Conservation (phyloP, 2,888 invertebrate species). For the Netelia fuscicornis region DNA sequence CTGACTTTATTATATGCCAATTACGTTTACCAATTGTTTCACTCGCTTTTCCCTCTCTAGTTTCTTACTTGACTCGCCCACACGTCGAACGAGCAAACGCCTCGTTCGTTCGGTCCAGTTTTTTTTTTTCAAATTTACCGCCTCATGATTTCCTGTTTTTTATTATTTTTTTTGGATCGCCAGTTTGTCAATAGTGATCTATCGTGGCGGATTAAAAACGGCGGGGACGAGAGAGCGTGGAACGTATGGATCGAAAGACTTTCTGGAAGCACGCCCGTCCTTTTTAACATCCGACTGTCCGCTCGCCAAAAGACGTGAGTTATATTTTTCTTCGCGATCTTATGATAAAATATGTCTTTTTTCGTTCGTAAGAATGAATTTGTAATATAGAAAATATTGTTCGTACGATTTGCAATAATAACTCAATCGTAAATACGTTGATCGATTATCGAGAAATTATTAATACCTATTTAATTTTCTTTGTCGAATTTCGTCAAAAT, state of each 20-base stretch:
- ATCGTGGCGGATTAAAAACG: not conserved
- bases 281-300: not conserved
- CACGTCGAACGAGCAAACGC: not conserved
- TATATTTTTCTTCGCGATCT: not conserved
- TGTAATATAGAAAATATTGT: too few relatives aligned
- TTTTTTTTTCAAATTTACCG: not conserved
- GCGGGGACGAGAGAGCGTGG: not conserved
- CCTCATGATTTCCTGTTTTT: not conserved
- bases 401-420: too few relatives aligned
- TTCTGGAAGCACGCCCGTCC: not conserved
- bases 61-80: not conserved
- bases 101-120: not conserved
- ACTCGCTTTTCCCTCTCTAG: not conserved
- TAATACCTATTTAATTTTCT: too few relatives aligned
- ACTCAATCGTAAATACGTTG: too few relatives aligned
- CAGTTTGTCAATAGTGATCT: not conserved
- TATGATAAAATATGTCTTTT: not conserved
- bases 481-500: too few relatives aligned
- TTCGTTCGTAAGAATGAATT: not conserved
- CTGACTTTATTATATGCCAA: conserved; percentile 30
- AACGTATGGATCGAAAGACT: not conserved
- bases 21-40: conserved; percentile 7
- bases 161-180: not conserved
- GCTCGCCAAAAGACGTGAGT: not conserved
- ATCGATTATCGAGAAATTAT: too few relatives aligned